phyloP scores from a whole-genome alignment of 37 sponge, comb jelly and placozoan genomes.

The Chondrosia reniformis region DNA sequence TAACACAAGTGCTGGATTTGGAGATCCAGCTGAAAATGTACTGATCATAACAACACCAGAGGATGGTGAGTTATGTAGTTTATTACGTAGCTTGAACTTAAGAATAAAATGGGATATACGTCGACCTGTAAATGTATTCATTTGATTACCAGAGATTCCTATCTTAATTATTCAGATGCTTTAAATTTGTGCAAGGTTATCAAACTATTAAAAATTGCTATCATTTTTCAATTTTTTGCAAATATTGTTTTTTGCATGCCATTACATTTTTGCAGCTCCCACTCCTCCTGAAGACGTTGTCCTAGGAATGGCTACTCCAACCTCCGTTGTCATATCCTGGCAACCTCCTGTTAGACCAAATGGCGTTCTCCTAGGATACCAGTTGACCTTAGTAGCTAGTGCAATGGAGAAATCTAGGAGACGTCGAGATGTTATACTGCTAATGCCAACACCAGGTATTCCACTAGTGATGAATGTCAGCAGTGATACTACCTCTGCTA shows the following conservation, averaged over 20 bases:
- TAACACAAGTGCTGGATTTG: conserved; percentile 13
- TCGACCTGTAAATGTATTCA: neutral
- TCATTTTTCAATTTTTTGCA: no score
- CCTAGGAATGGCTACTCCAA: no score
- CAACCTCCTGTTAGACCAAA: neutral
- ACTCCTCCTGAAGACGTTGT: conserved; percentile 5
- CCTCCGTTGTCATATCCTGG: conserved; percentile 2
- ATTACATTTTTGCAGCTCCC: conserved; percentile 7
- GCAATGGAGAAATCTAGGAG: neutral
- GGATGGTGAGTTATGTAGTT: neutral
- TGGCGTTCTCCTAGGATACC: conserved; percentile 7
- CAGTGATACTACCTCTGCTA: neutral
- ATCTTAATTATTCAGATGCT: neutral
- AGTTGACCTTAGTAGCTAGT: neutral
- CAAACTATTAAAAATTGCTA: no score
- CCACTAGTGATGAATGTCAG: neutral
- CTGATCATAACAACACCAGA: conserved; percentile 5
- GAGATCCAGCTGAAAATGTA: conserved; percentile 22
- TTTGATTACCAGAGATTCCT: neutral
- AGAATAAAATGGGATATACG: no score
- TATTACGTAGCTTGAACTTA: no score
- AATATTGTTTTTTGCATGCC: no score
- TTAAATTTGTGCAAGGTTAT: no score
- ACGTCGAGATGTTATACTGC: neutral
- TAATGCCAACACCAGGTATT: neutral